These are phyloP conservation scores for Ctenodactylus gundi DNA, from an alignment of 2,113 vertebrate species.

Conservation along the genomic window DNA sequence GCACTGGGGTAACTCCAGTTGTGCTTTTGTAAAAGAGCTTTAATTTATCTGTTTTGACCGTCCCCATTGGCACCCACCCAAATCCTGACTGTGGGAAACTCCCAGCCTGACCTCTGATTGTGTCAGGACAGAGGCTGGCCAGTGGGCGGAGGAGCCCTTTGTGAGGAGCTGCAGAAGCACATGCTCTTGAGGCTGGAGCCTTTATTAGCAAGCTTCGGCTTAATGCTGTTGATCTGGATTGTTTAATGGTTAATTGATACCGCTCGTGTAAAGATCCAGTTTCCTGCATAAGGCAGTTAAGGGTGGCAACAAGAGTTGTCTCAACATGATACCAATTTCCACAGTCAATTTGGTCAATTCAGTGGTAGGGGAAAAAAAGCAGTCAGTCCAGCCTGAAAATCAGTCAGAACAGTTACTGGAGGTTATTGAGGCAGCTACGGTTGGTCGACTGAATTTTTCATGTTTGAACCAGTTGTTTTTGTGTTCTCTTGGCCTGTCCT, in stretches of 20 bases:
- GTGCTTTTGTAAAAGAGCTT: background rate
- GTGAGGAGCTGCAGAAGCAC: background rate
- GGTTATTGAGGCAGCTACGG: background rate
- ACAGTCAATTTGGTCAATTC: slow-evolving; percentile 78
- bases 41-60: slow-evolving; percentile 30
- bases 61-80: background rate
- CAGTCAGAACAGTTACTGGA: slow-evolving; percentile 28
- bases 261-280: slow-evolving; percentile 30
- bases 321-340: slow-evolving; percentile 76
- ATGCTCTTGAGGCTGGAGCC: background rate
- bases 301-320: slow-evolving; percentile 63
- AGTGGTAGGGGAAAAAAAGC: background rate
- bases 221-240: background rate
- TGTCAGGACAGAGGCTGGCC: background rate
- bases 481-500: background rate
- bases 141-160: slow-evolving; percentile 8
- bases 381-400: slow-evolving; percentile 55
- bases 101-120: slow-evolving; percentile 15
- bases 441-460: slow-evolving; percentile 25
- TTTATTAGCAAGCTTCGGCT: slow-evolving; percentile 40
- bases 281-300: slow-evolving; percentile 53
- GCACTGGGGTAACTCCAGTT: background rate
- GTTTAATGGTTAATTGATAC: slow-evolving; percentile 66
- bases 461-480: slow-evolving; percentile 45
- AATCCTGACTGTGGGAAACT: background rate